Percentiles rank a stretch among this genome's conserved stretches.
phyloP scores from a whole-genome alignment of 2,113 vertebrate genomes.

The Syrrhaptes paradoxus region DNA sequence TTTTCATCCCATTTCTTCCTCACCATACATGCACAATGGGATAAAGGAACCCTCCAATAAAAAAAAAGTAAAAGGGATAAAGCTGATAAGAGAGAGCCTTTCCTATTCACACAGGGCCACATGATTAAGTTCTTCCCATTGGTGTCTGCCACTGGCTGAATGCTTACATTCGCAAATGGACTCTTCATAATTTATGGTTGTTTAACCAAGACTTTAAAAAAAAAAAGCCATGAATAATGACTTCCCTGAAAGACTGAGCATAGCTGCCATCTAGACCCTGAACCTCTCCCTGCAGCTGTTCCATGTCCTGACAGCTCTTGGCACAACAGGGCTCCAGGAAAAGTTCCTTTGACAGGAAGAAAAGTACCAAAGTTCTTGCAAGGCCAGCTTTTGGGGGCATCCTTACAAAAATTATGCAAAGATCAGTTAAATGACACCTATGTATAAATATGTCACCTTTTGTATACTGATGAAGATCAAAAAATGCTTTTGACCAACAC shows the following conservation, averaged over 20 bases:
- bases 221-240: conserved; percentile 29
- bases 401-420: neutral
- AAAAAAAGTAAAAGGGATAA: neutral
- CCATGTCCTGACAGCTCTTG: neutral
- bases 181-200: neutral
- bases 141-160: neutral
- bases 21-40: neutral
- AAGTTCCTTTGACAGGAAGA: neutral
- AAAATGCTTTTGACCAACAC: neutral
- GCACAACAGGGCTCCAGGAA: neutral
- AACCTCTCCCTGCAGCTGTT: neutral
- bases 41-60: neutral
- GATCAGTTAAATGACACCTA: neutral
- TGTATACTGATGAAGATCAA: neutral
- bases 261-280: neutral
- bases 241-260: neutral
- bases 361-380: neutral
- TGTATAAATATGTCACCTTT: neutral
- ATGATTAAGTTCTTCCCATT: neutral
- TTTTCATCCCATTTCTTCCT: neutral
- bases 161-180: conserved; percentile 2
- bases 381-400: neutral
- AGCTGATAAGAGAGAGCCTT: neutral
- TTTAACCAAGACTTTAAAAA: neutral
- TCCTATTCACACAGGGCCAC: neutral